These are phyloP conservation scores for Acrocera orbiculus DNA, from an alignment of 2,888 invertebrate genomes.

Conservation along the genomic window DNA sequence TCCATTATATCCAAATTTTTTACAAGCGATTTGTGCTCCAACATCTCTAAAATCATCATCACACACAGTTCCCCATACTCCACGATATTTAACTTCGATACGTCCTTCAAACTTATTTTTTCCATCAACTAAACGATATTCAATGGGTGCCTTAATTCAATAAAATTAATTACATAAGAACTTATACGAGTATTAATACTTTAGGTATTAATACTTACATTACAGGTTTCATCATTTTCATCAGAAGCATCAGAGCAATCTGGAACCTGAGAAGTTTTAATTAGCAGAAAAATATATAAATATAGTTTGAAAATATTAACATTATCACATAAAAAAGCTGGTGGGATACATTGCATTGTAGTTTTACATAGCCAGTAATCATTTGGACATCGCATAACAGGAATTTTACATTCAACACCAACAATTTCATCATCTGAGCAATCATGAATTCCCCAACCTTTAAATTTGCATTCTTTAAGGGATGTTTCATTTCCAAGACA, in stretches of 20 bases:
- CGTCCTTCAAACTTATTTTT: conserved; percentile 40
- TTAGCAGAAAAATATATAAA: too few relatives aligned
- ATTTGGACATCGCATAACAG: conserved; percentile 37
- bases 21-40: conserved; percentile 47
- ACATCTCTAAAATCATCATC: conserved; percentile 53
- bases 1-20: conserved; percentile 38
- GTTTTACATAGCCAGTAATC: conserved; percentile 45
- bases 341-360: conserved; percentile 41
- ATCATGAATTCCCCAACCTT: conserved; percentile 56
- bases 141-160: conserved; percentile 26
- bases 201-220: conserved; percentile 29
- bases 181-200: background rate
- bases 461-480: conserved; percentile 47
- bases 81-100: conserved; percentile 48
- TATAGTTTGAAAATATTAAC: too few relatives aligned
- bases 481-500: conserved; percentile 51
- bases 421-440: conserved; percentile 49
- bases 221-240: conserved; percentile 38
- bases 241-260: conserved; percentile 50
- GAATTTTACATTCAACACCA: conserved; percentile 45
- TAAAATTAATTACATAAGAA: background rate
- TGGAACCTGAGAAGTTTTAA: too few relatives aligned
- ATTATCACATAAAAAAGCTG: conserved; percentile 45
- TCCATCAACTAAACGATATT: conserved; percentile 44
- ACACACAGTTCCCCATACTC: conserved; percentile 61